Evolutionary conservation across 37 sponge, comb jelly and placozoan species (phyloP), one percentile per base, ranked within the genome.

Genomic region (Aplysina aerophoba): DNA sequence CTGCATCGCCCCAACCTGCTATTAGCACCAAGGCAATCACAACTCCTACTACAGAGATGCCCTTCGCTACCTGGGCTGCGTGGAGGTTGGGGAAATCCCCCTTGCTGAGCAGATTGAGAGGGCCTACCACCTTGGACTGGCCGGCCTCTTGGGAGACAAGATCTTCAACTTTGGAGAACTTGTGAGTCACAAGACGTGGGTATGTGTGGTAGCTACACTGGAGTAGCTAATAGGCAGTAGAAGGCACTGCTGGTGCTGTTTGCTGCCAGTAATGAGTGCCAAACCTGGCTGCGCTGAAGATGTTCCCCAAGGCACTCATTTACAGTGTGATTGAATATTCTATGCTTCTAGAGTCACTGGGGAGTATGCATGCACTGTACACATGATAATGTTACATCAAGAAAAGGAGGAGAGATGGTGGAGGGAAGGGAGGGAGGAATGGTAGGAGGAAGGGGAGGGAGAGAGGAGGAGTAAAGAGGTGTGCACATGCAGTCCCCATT

Each of bases 151-250:
- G 16, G 97, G 93, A 0, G 93, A 94, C 25, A 86, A 90, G 25
- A 81, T 95, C 17, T 95, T 85, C 84, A 97, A 97, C 79, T 94
- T 97, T 88, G 97, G 97, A 80, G 96, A 95, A 63, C 82, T 95
- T 39, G 92, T 92, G 74, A 60, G 85, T 22, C 21, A 3, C n/a
- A 16, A 77, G 31, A 37, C 53, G 1, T 0, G n/a, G 53, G 15
- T 13, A 24, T 8, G 5, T 63, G 4, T 63, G 27, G 5, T 63
- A 12, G 27, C 3, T 21, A 58, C 16, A 58, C 59, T 19, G 16
- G 19, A 58, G 19, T 58, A 19, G 19, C 59, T 58, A 19, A 58
- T 58, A 21, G 16, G 59, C 19, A 58, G 59, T 58, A 21, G 16
- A 21, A 16, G 19, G 19, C 59, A 21, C 59, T 21, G 19, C 16